Evolutionary conservation across 2,797 vertebrate species (phyloP).

Genomic region (Lithobates sylvaticus): DNA sequence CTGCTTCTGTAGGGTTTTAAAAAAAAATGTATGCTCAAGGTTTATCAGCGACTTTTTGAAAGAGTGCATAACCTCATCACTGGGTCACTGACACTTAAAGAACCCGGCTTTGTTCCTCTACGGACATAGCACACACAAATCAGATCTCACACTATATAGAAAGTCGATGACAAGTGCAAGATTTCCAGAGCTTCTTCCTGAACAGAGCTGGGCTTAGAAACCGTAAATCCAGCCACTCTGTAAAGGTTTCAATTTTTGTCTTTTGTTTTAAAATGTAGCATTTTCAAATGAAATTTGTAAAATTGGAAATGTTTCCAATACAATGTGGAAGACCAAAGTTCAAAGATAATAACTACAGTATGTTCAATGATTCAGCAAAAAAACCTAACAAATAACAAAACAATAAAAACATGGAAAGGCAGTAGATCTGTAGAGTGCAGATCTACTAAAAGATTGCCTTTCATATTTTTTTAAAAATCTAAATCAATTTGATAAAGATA

Average conservation of each 20-base stretch:
- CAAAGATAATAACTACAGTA: no score
- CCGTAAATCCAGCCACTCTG: background rate
- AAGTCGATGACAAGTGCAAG: background rate
- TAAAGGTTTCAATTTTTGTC: background rate
- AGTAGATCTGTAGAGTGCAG: no score
- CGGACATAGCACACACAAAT: background rate
- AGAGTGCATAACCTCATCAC: background rate
- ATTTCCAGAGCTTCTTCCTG: background rate
- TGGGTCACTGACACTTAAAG: no score
- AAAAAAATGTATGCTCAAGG: background rate
- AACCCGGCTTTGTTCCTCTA: background rate
- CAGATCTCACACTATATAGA: background rate
- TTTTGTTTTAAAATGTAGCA: no score
- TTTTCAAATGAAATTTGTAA: background rate
- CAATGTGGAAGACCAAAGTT: no score
- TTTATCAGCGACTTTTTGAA: background rate
- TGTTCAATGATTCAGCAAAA: no score
- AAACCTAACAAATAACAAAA: no score
- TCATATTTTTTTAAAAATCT: background rate
- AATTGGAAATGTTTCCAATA: background rate
- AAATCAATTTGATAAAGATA: background rate
- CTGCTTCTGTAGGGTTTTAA: no score
- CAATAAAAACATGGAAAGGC: no score
- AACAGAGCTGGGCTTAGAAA: background rate
- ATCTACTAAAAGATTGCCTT: background rate